Evolutionary conservation across 2,888 invertebrate species (phyloP).

Genomic region (Hydroisotoma schaefferi): DNA sequence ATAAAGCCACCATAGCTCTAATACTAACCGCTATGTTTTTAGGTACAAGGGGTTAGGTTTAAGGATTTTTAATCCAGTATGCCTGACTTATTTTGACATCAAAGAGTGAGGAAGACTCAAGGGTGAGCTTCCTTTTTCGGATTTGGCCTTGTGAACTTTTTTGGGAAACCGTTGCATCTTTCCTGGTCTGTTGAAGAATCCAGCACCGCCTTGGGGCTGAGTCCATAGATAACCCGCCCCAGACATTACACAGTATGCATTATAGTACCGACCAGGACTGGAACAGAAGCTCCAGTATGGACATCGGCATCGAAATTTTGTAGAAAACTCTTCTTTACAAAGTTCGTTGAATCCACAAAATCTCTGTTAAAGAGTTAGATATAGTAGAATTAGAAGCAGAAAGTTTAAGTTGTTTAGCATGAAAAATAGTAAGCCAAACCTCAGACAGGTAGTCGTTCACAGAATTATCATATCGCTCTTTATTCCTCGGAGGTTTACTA

Average conservation of each 20-base stretch:
- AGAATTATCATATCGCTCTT: constrained; percentile 62
- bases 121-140: constrained; percentile 4
- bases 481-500: constrained; percentile 20
- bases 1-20: too few relatives aligned
- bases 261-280: constrained; percentile 83
- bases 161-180: background rate
- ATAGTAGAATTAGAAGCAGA: background rate
- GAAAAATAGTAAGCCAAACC: too few relatives aligned
- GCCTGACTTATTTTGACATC: constrained; percentile 6
- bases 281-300: constrained; percentile 77
- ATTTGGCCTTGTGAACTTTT: constrained; percentile 13
- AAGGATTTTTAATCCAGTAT: too few relatives aligned
- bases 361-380: background rate
- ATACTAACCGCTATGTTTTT: too few relatives aligned
- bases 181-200: constrained; percentile 16
- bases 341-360: constrained; percentile 74
- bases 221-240: constrained; percentile 53
- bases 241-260: constrained; percentile 85
- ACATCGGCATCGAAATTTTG: constrained; percentile 67
- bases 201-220: constrained; percentile 27
- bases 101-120: constrained; percentile 13
- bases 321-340: constrained; percentile 71
- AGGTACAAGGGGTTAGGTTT: too few relatives aligned
- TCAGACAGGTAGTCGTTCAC: constrained; percentile 78
- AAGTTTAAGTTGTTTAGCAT: background rate